Evolutionary conservation across 2,888 invertebrate genomes (phyloP), one percentile per base, ranked within the genome.

Genomic region (Diaprepes abbreviatus): DNA sequence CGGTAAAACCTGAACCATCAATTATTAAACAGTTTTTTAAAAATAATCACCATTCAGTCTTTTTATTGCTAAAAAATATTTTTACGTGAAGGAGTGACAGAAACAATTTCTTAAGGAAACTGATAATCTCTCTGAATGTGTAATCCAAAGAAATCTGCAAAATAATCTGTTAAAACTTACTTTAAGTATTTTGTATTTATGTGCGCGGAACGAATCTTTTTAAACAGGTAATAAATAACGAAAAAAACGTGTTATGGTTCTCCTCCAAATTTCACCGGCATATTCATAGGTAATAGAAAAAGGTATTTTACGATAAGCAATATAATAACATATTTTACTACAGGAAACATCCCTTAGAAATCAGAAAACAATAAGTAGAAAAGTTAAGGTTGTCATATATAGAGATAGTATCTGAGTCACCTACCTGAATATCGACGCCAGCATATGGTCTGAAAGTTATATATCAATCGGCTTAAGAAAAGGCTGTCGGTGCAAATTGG

Each of bases 271-370:
- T 54, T 54, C 33, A 9, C 17, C 35, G n/a, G 19, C 21, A 5
- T 12, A 38, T 48, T n/a, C 10, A 45, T 54, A 54, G 24, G 36
- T 58, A 58, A 58, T 28, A 50, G 36, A 52, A 59, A 58, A 58
- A 38, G 50, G 43, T 58, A 52, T 59, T 38, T 66, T 57, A 65
- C 43, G 48, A 65, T 57, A 57, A 65, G 57, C 48, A 45, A 65
- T 57, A 65, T 55, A 65, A 48, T 17, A 45, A 54, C 55, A 54
- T 28, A 28, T 55, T 64, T 64, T 60, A 60, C 45, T 45, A 45
- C 59, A 60, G 43, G 31, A 60, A 48, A 45, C 45, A 58, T 28
- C 36, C 35, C 24, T 21, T 38, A 35, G 14, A 35, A 33, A 38
- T 14, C 12, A 7, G 14, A 14, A 57, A 38, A 57, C 24, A 57